Base-by-base conservation (phyloP, 2,797 vertebrate genomes). In the Vipera latastei region DNA sequence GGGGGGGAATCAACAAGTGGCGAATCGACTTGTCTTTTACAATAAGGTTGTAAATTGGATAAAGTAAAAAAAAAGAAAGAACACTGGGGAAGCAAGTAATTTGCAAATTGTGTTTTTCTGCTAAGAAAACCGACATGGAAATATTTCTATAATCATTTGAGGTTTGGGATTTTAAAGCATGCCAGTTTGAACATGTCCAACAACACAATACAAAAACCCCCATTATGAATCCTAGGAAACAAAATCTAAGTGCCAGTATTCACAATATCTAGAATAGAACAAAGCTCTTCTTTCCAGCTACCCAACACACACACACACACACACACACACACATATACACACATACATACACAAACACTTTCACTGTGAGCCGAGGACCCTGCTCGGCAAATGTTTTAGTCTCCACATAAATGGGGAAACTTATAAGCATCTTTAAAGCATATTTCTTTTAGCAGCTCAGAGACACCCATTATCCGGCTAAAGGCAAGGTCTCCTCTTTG, bases 191-290 rank as follows among this genome's bases (percentile, higher is more conserved):
- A 91, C 28, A 92, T 53, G 28, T 6, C 14, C 32, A 59, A 63
- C 0, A 1, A 55, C 59, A 83, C 7, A 32, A 63, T 60, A 48
- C 12, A 86, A 89, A 6, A 13, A 6, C 18, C 16, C n/a, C 16
- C n/a, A 38, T 91, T 91, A 95, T 14, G 48, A 69, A 65, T 87
- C 93, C 83, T 89, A 12, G 85, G 69, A 56, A 95, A 86, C 22
- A 88, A 92, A 85, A 60, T 38, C 85, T 89, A 88, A 90, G 5
- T 11, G 51, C 1, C 51, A 53, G 51, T 88, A 11, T 55, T 78
- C 93, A 78, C 78, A 92, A 88, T 90, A 22, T 32, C 11, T 18
- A 14, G 60, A 32, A 69, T 16, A 12, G 11, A 51, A 87, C 38
- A 56, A 13, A 89, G 16, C 55, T 55, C 22, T 3, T 3, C 22